Evolutionary conservation across 2,113 vertebrate genomes (phyloP).

Genomic region (Micromys minutus): DNA sequence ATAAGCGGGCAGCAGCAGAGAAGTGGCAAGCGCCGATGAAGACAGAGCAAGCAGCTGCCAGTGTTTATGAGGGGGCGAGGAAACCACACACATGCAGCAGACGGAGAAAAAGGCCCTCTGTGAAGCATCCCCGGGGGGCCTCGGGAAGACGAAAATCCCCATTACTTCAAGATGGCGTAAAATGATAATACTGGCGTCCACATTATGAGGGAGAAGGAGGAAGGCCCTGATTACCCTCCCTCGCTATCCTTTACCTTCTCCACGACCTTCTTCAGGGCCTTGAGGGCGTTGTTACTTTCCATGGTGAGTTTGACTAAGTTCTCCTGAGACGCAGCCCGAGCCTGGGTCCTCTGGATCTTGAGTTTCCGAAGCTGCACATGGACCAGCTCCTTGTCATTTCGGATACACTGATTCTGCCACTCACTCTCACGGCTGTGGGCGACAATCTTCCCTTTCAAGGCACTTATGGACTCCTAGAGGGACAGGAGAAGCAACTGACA

Average conservation of each 20-base stretch:
- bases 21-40: background rate
- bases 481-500: conserved; percentile 1
- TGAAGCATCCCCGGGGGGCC: background rate
- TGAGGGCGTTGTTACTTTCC: conserved; percentile 85
- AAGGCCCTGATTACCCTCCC: background rate
- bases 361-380: conserved; percentile 83
- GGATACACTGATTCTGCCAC: conserved; percentile 65
- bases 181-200: background rate
- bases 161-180: background rate
- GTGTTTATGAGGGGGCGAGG: background rate
- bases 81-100: background rate
- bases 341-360: conserved; percentile 81
- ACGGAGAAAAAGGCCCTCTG: background rate
- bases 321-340: conserved; percentile 70
- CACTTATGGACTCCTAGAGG: conserved; percentile 83
- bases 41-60: background rate
- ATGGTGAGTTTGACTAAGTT: conserved; percentile 83
- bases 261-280: conserved; percentile 79
- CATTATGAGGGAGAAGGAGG: background rate
- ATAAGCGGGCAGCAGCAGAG: background rate
- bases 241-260: conserved; percentile 83
- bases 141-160: background rate
- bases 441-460: conserved; percentile 74
- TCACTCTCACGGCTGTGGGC: conserved; percentile 78
- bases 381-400: conserved; percentile 81